A percentile compares a stretch with the other conserved stretches of the same genome.
Conservation (phyloP, 2,113 vertebrate species). For the Chaetodon trifascialis region DNA sequence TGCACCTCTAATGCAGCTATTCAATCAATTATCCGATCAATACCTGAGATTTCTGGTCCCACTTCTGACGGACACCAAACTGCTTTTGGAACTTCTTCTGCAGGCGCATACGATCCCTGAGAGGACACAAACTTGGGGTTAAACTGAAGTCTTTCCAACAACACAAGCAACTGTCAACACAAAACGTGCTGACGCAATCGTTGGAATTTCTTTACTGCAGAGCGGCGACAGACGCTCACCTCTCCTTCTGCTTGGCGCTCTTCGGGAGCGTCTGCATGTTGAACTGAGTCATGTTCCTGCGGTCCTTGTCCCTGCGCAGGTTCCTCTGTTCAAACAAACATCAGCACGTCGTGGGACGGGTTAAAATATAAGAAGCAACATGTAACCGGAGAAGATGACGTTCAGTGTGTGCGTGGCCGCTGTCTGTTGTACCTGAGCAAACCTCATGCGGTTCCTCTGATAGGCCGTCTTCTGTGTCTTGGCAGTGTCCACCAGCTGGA, state of each 20-base stretch:
- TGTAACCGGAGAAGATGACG: too few species aligned
- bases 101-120: slow-evolving; percentile 94
- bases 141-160: not conserved
- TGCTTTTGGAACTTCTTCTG: slow-evolving; percentile 99
- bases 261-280: slow-evolving; percentile 98
- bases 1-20: too few species aligned
- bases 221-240: slow-evolving; percentile 79
- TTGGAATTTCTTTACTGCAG: not conserved
- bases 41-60: slow-evolving; percentile 99
- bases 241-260: slow-evolving; percentile 99
- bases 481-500: slow-evolving; percentile 97
- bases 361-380: fast-evolving
- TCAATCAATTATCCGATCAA: fast-evolving
- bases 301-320: slow-evolving; percentile 96
- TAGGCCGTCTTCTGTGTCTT: slow-evolving; percentile 97
- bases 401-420: not conserved
- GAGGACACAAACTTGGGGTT: not conserved
- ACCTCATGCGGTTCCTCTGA: slow-evolving; percentile 98
- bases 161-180: not conserved
- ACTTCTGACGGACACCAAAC: slow-evolving; percentile 98
- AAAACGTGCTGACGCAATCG: not conserved
- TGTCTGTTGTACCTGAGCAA: slow-evolving; percentile 90
- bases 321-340: slow-evolving; percentile 87
- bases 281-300: slow-evolving; percentile 95
- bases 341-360: not conserved